Percentiles rank a stretch among this genome's conserved stretches.
Evolutionary conservation across 1,140 invertebrate species (phyloP).

Genomic region (Pissodes strobi): DNA sequence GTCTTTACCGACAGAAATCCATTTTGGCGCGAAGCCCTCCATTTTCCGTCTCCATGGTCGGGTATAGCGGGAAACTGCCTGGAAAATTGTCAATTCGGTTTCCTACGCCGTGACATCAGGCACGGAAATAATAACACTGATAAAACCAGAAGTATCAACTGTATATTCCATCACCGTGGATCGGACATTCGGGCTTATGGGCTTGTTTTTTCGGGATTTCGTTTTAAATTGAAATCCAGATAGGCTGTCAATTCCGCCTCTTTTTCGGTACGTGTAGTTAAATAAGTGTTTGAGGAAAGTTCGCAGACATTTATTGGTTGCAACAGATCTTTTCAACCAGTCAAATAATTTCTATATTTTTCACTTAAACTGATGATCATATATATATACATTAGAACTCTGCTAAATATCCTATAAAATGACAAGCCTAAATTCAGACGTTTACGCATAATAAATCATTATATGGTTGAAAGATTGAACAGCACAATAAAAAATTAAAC

Average conservation of each 20-base stretch:
- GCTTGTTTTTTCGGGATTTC: conserved; percentile 23
- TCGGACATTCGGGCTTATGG: conserved; percentile 32
- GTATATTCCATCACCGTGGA: conserved; percentile 24
- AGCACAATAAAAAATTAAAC: too few species aligned
- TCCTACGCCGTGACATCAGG: conserved; percentile 48
- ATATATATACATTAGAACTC: too few species aligned
- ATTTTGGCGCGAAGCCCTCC: conserved; percentile 46
- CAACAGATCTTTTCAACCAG: too few species aligned
- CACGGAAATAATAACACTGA: conserved; percentile 51
- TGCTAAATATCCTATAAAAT: too few species aligned
- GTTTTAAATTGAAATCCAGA: conserved; percentile 32
- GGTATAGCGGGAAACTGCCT: conserved; percentile 62
- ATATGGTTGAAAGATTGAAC: too few species aligned
- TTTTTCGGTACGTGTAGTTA: too few species aligned
- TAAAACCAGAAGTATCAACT: conserved; percentile 39
- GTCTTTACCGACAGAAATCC: conserved; percentile 42
- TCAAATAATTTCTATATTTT: too few species aligned
- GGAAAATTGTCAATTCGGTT: conserved; percentile 68
- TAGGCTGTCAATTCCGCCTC: conserved; percentile 7
- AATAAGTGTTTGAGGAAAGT: too few species aligned
- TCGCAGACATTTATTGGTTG: too few species aligned
- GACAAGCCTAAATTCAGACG: too few species aligned
- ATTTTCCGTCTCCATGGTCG: conserved; percentile 44
- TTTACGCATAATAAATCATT: too few species aligned
- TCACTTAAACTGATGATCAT: too few species aligned